These are phyloP conservation scores for Vulpes vulpes DNA, from an alignment of 2,113 vertebrate genomes.

Conservation along the genomic window DNA sequence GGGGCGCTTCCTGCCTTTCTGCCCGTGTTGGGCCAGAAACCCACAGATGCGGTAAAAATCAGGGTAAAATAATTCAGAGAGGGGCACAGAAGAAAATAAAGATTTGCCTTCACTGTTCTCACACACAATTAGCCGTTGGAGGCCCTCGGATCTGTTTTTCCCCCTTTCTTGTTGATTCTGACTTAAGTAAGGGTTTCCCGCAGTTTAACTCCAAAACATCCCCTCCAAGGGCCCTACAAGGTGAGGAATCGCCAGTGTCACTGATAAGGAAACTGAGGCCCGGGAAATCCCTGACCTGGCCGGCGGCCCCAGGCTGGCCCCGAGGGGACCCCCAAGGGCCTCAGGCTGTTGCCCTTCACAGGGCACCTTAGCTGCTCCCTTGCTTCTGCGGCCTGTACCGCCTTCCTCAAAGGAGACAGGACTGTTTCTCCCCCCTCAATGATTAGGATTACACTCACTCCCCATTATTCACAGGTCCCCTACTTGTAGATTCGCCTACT, in stretches of 20 bases:
- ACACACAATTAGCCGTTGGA: neutral
- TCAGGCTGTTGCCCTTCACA: rapidly evolving
- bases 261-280: neutral
- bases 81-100: conserved; percentile 25
- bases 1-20: neutral
- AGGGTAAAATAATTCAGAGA: neutral
- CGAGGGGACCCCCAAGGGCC: rapidly evolving
- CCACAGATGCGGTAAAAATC: neutral
- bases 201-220: neutral
- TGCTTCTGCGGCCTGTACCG: rapidly evolving
- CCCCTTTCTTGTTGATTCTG: neutral
- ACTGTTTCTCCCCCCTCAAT: neutral
- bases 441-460: neutral
- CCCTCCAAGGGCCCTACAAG: neutral
- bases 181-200: neutral
- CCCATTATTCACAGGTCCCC: neutral
- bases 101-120: neutral
- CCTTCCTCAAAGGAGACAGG: neutral
- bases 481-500: neutral
- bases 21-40: neutral
- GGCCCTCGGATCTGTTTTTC: neutral
- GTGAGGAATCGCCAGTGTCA: neutral
- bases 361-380: neutral
- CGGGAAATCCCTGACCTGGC: neutral
- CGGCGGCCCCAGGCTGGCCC: neutral